Evolutionary conservation across 2,797 vertebrate genomes (phyloP).

Genomic region (Pyrocephalus nanus): DNA sequence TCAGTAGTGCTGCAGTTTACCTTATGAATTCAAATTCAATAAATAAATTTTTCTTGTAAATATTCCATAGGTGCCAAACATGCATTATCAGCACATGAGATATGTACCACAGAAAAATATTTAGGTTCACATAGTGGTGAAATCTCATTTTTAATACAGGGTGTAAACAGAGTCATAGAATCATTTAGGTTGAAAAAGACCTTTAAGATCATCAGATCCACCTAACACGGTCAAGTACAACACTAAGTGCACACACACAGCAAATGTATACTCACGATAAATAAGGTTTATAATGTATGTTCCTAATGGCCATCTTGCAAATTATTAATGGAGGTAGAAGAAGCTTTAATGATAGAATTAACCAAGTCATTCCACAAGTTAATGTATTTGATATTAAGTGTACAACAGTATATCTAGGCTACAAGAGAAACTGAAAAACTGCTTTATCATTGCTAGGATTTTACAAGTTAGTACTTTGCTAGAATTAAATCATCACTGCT

Average conservation of each 20-base stretch:
- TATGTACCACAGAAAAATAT: neutral
- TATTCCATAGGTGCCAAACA: neutral
- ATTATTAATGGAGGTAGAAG: neutral
- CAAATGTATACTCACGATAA: neutral
- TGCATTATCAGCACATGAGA: neutral
- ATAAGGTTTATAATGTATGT: neutral
- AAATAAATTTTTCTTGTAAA: neutral
- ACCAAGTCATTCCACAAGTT: neutral
- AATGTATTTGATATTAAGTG: neutral
- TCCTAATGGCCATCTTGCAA: neutral
- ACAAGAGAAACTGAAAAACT: neutral
- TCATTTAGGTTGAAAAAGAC: neutral
- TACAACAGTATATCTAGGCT: neutral
- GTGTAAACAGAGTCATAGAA: neutral
- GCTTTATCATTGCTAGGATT: neutral
- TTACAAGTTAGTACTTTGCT: neutral
- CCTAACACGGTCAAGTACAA: neutral
- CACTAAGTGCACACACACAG: neutral
- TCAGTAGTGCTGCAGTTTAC: neutral
- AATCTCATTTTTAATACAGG: neutral
- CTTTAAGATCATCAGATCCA: neutral
- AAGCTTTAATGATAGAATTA: neutral
- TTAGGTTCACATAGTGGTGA: neutral
- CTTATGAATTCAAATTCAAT: neutral
- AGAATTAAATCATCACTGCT: neutral